Conservation (phyloP, 2,888 invertebrate species). For the Periphyllus acericola region DNA sequence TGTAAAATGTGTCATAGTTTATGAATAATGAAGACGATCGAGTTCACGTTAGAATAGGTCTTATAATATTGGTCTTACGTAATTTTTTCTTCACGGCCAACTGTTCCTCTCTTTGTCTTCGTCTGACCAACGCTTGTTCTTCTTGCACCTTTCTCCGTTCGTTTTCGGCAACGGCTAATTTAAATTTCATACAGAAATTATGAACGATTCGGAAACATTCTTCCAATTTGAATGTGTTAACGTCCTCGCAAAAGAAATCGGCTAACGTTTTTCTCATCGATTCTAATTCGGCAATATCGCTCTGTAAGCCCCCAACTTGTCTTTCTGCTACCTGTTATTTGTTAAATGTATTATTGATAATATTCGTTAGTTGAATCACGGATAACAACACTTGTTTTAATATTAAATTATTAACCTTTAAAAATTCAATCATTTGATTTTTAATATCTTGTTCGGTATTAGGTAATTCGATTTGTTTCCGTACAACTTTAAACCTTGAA, state of each 20-base stretch:
- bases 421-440: slow-evolving; percentile 87
- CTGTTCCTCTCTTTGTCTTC: slow-evolving; percentile 80
- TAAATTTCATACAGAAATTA: slow-evolving; percentile 87
- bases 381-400: neutral
- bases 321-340: slow-evolving; percentile 77
- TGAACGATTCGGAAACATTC: slow-evolving; percentile 93
- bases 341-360: neutral
- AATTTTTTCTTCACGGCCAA: slow-evolving; percentile 73
- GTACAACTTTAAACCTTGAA: slow-evolving; percentile 80
- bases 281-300: slow-evolving; percentile 85
- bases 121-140: slow-evolving; percentile 83
- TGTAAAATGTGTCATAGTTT: neutral
- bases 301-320: slow-evolving; percentile 80
- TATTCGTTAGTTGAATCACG: no score
- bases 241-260: slow-evolving; percentile 95
- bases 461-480: slow-evolving; percentile 80
- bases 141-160: slow-evolving; percentile 83
- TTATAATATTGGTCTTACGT: slow-evolving; percentile 68
- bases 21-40: no score
- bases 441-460: slow-evolving; percentile 84
- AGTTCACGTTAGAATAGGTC: no score
- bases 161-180: slow-evolving; percentile 85
- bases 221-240: slow-evolving; percentile 87
- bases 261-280: slow-evolving; percentile 81
- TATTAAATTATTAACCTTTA: slow-evolving; percentile 73